phyloP scores from a whole-genome alignment of 2,113 vertebrate genomes.

The Vicugna pacos region DNA sequence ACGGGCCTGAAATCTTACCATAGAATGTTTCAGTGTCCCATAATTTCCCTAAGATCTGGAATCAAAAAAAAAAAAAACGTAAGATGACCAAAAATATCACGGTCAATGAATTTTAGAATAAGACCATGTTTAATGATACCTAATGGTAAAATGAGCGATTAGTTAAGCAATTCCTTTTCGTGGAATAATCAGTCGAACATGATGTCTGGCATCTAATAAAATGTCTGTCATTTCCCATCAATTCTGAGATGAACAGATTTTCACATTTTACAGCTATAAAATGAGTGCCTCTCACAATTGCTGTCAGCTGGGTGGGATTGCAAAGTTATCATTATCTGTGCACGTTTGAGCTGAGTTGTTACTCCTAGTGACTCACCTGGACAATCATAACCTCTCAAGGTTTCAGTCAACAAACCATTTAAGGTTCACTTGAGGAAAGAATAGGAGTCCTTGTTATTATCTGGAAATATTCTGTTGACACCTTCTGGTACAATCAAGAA shows the following conservation, averaged over 20 bases:
- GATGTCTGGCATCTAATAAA: conserved; percentile 26
- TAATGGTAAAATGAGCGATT: neutral
- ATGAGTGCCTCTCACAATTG: neutral
- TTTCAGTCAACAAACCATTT: conserved; percentile 29
- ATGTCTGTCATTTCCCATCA: conserved; percentile 24
- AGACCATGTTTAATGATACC: neutral
- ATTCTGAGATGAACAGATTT: neutral
- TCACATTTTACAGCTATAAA: conserved; percentile 40
- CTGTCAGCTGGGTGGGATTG: neutral
- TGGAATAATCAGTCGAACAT: conserved; percentile 44
- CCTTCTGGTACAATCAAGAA: conserved; percentile 39
- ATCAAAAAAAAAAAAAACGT: conserved; percentile 24
- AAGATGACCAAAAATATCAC: neutral
- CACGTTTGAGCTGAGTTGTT: neutral
- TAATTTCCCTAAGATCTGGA: conserved; percentile 24
- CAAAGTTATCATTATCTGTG: neutral
- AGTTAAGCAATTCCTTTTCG: neutral
- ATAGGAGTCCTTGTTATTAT: neutral
- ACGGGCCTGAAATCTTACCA: neutral
- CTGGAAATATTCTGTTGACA: conserved; percentile 55
- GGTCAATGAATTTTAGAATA: neutral
- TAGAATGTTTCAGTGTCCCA: neutral
- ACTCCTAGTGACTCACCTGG: neutral
- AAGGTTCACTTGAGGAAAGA: neutral
- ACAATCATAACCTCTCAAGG: neutral